Conservation (phyloP, 2,888 invertebrate species). For the Scaptodrosophila latifasciaeformis region DNA sequence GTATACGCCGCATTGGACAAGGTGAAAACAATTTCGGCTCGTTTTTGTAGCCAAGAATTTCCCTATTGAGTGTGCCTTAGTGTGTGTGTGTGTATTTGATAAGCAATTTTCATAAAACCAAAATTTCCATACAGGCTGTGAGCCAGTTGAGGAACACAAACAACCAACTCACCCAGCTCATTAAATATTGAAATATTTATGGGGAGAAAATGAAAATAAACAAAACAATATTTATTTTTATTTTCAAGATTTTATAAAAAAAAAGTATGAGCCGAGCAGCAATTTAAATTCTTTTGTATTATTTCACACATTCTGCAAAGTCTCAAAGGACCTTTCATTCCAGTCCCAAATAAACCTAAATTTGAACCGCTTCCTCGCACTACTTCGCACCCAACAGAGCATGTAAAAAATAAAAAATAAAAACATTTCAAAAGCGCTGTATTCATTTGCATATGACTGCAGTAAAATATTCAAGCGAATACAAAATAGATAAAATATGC, state of each 20-base stretch:
- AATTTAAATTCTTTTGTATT: constrained; percentile 29
- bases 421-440: background rate
- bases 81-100: too few species aligned
- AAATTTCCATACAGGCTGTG: too few species aligned
- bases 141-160: background rate
- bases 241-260: too few species aligned
- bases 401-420: too few species aligned
- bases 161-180: constrained; percentile 30
- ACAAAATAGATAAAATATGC: constrained; percentile 30
- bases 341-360: background rate
- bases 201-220: constrained; percentile 33
- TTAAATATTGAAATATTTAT: constrained; percentile 58
- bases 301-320: background rate
- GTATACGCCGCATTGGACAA: constrained; percentile 32
- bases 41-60: too few species aligned
- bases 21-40: too few species aligned
- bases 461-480: constrained; percentile 22
- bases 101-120: constrained; percentile 38
- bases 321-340: background rate
- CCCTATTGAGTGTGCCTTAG: too few species aligned
- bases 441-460: constrained; percentile 38
- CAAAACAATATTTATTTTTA: constrained; percentile 28
- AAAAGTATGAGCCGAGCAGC: constrained; percentile 5
- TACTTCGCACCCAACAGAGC: too few species aligned
- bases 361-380: background rate